Base-by-base conservation (phyloP, 2,888 invertebrate species). In the Busseola fusca region DNA sequence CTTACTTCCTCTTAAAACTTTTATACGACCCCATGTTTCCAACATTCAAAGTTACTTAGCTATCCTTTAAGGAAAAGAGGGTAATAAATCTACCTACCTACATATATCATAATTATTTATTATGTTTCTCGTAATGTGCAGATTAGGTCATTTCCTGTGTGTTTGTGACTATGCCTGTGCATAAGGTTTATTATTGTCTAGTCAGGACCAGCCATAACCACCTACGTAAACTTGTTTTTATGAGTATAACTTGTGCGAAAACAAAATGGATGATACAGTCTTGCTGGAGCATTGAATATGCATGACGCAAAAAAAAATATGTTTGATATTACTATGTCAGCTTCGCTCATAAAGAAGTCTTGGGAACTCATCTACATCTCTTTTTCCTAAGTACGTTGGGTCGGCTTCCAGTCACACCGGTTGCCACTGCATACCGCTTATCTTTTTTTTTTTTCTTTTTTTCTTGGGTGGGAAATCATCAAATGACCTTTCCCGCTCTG, bases 21-120 rank as follows among this genome's bases (percentile, higher is more conserved):
- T 69, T 34, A 25, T 42, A n/a, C 27, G 34, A 12, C n/a, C 25
- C 63, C 59, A 30, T 78, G 66, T 66, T 79, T 72, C n/a, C 37
- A 54, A 66, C 80, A 74, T 79, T 82, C 65, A 64, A 82, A 82
- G 68, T 78, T 66, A 69, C 74, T 78, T 66, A 73, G 78, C 58
- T 52, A 57, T 56, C 60, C 69, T 54, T 34, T 58, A 67, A 72
- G 80, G 80, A 82, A 80, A 70, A 70, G 63, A 80, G 80, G 80
- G 80, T 40, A 40, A 82, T 72, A 72, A 71, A 72, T 81, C 50
- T 65, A 34, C 45, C 27, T 59, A 57, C 34, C 12, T 56, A 40
- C 40, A 58, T 66, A 64, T 45, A 64, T 78, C 73, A 78, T 72
- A 81, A 59, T 78, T 63, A 75, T 67, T 80, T 75, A 80, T 80